Base-by-base conservation (phyloP, 2,113 vertebrate genomes). In the Amazona vittata region DNA sequence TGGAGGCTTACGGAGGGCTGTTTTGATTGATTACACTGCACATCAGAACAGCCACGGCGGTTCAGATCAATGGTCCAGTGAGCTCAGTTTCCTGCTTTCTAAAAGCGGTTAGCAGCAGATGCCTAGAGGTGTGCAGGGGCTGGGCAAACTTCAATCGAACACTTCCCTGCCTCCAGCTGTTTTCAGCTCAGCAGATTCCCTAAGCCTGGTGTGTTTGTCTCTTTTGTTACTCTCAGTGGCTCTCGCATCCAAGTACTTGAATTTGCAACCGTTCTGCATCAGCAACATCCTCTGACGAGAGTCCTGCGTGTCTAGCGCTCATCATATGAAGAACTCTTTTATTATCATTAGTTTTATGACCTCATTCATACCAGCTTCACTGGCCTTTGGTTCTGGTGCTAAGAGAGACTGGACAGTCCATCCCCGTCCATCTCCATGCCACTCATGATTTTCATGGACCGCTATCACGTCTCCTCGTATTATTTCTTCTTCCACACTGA, bases 1-100 rank as follows among this genome's bases (percentile, higher is more conserved):
- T 26, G 68, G n/a, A 88, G 79, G 49, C 71, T 92, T 88, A 80
- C 63, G 7, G 75, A 57, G 71, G 53, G 55, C 35, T 93, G 67
- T 88, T 87, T 87, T 95, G 89, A 87, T 95, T 73, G 74, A 92
- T 94, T 77, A 65, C 3, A 2, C 44, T 83, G 71, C 80, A 77
- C 41, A 62, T 88, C 37, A 83, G 83, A 92, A 86, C 91, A 86
- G 86, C 79, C 80, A 7, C 0, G 0, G 76, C 71, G 13, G n/a
- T 39, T 89, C 76, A 83, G n/a, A 79, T 90, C 76, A 65, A 44
- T 88, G 93, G 68, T 74, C 83, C 49, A 62, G 77, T 65, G 63
- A 94, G 73, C 93, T 75, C 86, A 69, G 55, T 80, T 81, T 89
- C 68, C 80, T 95, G 49, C 91, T 77, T 86, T 89, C 68, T 89